These are phyloP conservation scores for Zeuzera pyrina DNA, from an alignment of 2,888 invertebrate species.

Conservation along the genomic window DNA sequence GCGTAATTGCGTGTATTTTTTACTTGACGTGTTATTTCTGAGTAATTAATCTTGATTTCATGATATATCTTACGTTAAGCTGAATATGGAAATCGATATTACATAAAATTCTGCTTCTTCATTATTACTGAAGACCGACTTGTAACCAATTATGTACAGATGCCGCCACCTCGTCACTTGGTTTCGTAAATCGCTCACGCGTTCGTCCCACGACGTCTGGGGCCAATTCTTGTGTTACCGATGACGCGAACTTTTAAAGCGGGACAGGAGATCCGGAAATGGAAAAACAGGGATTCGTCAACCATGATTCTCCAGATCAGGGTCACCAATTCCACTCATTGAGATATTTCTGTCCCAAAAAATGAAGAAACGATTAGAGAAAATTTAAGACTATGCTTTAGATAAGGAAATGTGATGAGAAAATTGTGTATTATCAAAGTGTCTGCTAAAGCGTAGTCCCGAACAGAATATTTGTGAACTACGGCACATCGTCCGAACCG, in stretches of 20 bases:
- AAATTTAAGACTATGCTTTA: not conserved
- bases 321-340: constrained; percentile 11
- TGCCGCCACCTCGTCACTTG: constrained; percentile 35
- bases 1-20: no score
- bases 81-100: no score
- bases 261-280: constrained; percentile 13
- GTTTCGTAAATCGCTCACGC: constrained; percentile 19
- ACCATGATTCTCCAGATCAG: constrained; percentile 15
- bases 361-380: not conserved
- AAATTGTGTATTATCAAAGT: no score
- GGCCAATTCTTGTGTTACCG: constrained; percentile 7
- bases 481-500: no score
- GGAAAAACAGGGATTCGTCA: constrained; percentile 14
- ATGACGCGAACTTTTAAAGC: constrained; percentile 10
- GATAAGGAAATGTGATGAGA: no score
- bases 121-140: no score
- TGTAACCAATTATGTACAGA: constrained; percentile 47
- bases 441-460: no score
- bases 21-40: no score
- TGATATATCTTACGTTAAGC: no score
- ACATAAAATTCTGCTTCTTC: no score
- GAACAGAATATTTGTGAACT: no score
- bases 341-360: not conserved
- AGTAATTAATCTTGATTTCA: no score
- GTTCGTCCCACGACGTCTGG: constrained; percentile 17